A percentile compares a stretch with the other conserved stretches of the same genome.
Evolutionary conservation across 2,113 vertebrate species (phyloP).

Genomic region (Romanogobio albipinnatus): DNA sequence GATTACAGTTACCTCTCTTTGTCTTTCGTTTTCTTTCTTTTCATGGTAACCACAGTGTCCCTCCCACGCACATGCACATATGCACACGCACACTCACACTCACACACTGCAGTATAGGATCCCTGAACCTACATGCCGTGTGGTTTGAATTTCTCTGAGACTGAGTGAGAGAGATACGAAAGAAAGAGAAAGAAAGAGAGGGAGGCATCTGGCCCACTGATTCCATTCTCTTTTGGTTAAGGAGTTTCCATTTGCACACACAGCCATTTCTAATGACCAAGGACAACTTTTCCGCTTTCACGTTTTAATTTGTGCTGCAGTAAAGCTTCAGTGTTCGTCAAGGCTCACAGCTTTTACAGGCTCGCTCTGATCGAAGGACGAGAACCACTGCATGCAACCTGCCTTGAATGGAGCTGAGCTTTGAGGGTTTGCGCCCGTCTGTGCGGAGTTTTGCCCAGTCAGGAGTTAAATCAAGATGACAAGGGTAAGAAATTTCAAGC

Average conservation of each 20-base stretch:
- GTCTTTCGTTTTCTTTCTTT: conserved; percentile 27
- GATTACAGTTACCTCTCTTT: conserved; percentile 30
- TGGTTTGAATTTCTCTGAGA: conserved; percentile 31
- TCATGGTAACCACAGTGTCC: conserved; percentile 39
- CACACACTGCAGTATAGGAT: conserved; percentile 41
- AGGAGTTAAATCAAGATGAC: conserved; percentile 39
- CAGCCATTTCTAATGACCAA: conserved; percentile 25
- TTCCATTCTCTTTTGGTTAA: conserved; percentile 35
- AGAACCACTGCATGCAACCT: conserved; percentile 1
- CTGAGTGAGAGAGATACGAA: conserved; percentile 23
- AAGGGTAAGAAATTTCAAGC: conserved; percentile 35
- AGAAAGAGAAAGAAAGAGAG: background rate
- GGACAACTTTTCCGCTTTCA: conserved; percentile 13
- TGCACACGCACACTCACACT: conserved; percentile 2
- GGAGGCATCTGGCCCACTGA: conserved; percentile 27
- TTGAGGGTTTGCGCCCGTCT: background rate
- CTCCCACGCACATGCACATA: conserved; percentile 23
- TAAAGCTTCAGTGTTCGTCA: background rate
- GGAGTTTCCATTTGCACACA: conserved; percentile 48
- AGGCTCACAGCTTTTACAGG: conserved; percentile 10
- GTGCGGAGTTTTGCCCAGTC: conserved; percentile 24
- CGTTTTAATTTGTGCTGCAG: conserved; percentile 1
- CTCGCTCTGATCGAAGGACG: background rate
- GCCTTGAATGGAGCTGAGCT: background rate
- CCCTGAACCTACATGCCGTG: conserved; percentile 32